A percentile compares a stretch with the other conserved stretches of the same genome.
These are phyloP conservation scores for Proterorhinus semilunaris DNA, from an alignment of 2,113 vertebrate species.

Conservation along the genomic window DNA sequence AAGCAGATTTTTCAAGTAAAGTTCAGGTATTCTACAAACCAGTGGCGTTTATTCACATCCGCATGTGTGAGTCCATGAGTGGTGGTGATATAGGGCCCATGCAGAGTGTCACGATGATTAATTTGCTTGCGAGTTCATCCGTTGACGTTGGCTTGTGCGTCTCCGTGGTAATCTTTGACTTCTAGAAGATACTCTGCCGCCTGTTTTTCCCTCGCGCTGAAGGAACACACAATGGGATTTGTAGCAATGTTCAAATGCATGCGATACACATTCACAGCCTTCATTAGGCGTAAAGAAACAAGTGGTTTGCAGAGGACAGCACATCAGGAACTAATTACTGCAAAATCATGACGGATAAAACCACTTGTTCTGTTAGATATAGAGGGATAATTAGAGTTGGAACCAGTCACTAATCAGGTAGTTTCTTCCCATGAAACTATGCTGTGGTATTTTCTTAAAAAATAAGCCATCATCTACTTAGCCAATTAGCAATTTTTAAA, in stretches of 20 bases:
- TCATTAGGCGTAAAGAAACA: neutral
- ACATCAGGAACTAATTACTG: neutral
- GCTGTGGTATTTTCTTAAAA: slow-evolving; percentile 5
- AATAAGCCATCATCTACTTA: slow-evolving; percentile 8
- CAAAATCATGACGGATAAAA: neutral
- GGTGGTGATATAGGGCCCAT: slow-evolving; percentile 1
- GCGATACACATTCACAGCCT: neutral
- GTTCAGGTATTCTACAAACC: slow-evolving; percentile 22
- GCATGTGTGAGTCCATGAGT: slow-evolving; percentile 17
- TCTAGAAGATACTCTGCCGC: slow-evolving; percentile 94
- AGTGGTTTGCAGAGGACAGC: neutral
- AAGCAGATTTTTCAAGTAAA: slow-evolving; percentile 26
- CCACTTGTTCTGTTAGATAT: neutral
- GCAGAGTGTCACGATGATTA: slow-evolving; percentile 9
- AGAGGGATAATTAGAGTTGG: slow-evolving; percentile 4
- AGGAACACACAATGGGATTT: slow-evolving; percentile 11
- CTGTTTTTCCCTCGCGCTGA: slow-evolving; percentile 91
- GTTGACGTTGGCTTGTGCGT: slow-evolving; percentile 22
- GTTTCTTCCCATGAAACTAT: slow-evolving; percentile 1
- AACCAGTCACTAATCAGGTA: neutral
- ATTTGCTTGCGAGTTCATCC: slow-evolving; percentile 15
- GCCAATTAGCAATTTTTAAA: slow-evolving; percentile 20
- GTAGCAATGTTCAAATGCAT: neutral
- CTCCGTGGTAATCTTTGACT: neutral
- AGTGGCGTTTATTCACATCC: slow-evolving; percentile 9